phyloP scores from a whole-genome alignment of 1,140 invertebrate genomes.

The Tetramorium simillimum region DNA sequence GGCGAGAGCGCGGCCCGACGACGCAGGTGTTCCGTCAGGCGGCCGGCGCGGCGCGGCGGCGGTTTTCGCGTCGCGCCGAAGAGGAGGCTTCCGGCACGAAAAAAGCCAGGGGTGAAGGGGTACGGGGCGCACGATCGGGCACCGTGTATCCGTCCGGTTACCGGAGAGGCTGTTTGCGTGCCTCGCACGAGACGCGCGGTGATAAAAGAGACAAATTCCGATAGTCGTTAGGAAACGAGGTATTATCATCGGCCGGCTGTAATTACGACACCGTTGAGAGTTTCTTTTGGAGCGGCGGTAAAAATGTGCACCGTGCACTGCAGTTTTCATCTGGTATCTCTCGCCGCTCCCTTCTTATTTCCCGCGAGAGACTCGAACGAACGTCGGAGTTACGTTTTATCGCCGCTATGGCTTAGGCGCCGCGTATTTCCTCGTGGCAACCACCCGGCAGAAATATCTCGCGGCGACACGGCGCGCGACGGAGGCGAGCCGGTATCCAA shows the following conservation, averaged over 20 bases:
- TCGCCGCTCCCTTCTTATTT: neutral
- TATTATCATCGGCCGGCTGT: neutral
- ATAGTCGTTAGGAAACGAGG: neutral
- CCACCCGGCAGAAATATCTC: constrained; percentile 57
- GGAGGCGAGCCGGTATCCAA: constrained; percentile 32
- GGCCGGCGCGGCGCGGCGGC: neutral
- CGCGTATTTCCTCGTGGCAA: constrained; percentile 55
- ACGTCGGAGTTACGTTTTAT: constrained; percentile 37
- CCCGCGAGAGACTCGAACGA: neutral
- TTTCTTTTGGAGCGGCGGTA: neutral
- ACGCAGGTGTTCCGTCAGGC: constrained; percentile 53
- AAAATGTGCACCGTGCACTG: neutral
- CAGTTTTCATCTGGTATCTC: neutral
- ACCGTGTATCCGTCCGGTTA: constrained; percentile 12
- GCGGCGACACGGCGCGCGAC: neutral
- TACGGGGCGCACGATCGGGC: neutral
- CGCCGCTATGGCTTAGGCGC: neutral
- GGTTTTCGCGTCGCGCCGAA: constrained; percentile 31
- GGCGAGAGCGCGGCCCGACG: no score
- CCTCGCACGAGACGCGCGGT: no score
- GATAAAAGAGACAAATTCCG: neutral
- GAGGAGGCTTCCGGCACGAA: constrained; percentile 46
- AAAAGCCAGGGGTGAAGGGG: neutral
- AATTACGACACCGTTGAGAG: neutral
- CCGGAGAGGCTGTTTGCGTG: neutral